Base-by-base conservation (phyloP, 2,113 vertebrate genomes). In the Oostethus manadensis region DNA sequence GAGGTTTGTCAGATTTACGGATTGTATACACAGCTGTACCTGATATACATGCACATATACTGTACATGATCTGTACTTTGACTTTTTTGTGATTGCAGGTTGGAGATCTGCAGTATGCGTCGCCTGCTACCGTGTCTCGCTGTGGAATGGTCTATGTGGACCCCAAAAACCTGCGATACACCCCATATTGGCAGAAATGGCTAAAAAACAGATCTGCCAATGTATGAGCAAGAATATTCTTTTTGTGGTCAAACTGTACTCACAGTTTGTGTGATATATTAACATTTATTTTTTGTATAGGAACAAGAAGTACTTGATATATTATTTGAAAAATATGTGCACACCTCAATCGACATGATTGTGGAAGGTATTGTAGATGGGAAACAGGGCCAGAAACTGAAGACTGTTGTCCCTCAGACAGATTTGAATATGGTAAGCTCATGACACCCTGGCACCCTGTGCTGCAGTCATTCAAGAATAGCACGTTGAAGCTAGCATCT, bases 111-210 rank as follows among this genome's bases (percentile, higher is more conserved):
- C 95, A 96, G 61, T 94, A 96, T 40, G 97, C 97, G n/a, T 98
- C 97, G 15, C 95, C 97, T 56, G 95, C 96, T 10, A 98, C 95
- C 0, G 96, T 99, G 22, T 98, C 95, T 16, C 94, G 96, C 42
- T 98, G 97, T 56, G 97, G 95, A 47, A 98, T 99, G 94, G 96
- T 99, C 45, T 98, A 92, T 74, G 93, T 99, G 69, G 97, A 99
- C 72, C 96, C 97, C 26, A 96, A 98, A 86, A 97, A 98, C 59
- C 81, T 98, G 74, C 89, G 87, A 60, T 99, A 93, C 23, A 68
- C 81, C 2, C 94, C 97, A 1, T 97, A 87, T 86, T 99, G 95
- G 96, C 85, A 92, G 62, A 97, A 90, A 67, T 99, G 97, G 97
- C 46, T 92, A 17, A 88, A 74, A n/a, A 50, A 62, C 70, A 93